Evolutionary conservation across 2,888 invertebrate genomes (phyloP).

Genomic region (Blomia tropicalis): DNA sequence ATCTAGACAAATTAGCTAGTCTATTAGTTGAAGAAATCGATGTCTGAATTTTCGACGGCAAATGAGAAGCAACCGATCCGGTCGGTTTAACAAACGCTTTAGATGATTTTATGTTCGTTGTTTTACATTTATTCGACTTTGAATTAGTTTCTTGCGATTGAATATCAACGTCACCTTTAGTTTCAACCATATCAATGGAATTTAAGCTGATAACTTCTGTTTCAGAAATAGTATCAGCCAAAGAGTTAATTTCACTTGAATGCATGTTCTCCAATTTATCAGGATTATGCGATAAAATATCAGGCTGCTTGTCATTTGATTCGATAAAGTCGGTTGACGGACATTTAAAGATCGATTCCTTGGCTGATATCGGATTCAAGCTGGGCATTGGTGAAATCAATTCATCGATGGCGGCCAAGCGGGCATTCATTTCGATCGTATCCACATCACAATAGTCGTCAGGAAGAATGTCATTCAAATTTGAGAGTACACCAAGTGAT

Average conservation of each 20-base stretch:
- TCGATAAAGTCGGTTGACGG: no score
- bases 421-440: background rate
- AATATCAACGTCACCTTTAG: background rate
- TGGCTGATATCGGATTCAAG: background rate
- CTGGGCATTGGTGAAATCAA: conserved; percentile 3
- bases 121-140: background rate
- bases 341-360: background rate
- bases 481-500: conserved; percentile 3
- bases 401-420: conserved; percentile 9
- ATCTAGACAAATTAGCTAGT: background rate
- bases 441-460: background rate
- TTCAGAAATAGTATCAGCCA: background rate
- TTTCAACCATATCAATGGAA: background rate
- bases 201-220: background rate
- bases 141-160: background rate
- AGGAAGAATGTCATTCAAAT: conserved; percentile 1
- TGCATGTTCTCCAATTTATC: background rate
- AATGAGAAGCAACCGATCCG: no score
- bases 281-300: background rate
- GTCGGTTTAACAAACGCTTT: no score
- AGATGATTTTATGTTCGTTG: background rate
- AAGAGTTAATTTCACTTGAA: background rate
- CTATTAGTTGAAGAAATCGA: background rate
- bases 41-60: background rate
- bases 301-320: background rate